A percentile compares a stretch with the other conserved stretches of the same genome.
phyloP scores from a whole-genome alignment of 1,140 invertebrate species.

The Melitaea cinxia region DNA sequence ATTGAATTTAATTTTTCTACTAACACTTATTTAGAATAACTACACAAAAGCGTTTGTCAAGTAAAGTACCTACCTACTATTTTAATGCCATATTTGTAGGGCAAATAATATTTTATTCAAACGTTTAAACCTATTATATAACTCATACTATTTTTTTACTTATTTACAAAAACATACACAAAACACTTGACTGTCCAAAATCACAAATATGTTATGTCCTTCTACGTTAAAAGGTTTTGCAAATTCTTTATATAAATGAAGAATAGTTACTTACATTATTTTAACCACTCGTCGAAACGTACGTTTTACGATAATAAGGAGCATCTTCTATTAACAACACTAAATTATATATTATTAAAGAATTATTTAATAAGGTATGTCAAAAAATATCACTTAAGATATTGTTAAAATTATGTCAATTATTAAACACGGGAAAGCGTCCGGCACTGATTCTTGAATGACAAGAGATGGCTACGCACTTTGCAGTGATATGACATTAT shows the following conservation, averaged over 20 bases:
- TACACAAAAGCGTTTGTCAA: too few species aligned
- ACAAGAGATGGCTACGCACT: neutral
- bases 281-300: conserved; percentile 51
- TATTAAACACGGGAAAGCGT: neutral
- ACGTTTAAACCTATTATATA: too few species aligned
- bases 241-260: neutral
- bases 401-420: conserved; percentile 17
- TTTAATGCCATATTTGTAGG: too few species aligned
- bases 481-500: neutral
- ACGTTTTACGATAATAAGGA: conserved; percentile 49
- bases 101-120: too few species aligned
- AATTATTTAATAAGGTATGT: conserved; percentile 2
- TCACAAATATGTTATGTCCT: too few species aligned
- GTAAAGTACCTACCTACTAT: too few species aligned
- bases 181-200: too few species aligned
- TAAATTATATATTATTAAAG: neutral
- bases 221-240: too few species aligned
- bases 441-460: conserved; percentile 3
- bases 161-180: too few species aligned
- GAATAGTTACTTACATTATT: conserved; percentile 55
- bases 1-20: too few species aligned
- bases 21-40: too few species aligned
- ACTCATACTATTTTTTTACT: too few species aligned
- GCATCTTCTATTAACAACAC: conserved; percentile 38
- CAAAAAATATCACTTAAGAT: conserved; percentile 9